phyloP scores from a whole-genome alignment of 2,888 invertebrate genomes.

The Campoplex nolae region DNA sequence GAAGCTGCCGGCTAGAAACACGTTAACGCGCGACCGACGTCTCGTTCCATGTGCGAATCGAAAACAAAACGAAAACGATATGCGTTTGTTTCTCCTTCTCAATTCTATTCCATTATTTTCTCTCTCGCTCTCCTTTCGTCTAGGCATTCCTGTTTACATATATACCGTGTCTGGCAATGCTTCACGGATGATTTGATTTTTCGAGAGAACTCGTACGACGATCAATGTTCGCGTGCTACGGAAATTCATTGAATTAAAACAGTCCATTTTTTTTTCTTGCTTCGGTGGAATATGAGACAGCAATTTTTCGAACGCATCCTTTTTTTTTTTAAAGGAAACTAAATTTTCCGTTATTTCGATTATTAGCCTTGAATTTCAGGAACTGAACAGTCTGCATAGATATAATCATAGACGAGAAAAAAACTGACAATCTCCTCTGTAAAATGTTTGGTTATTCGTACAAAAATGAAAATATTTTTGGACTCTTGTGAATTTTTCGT shows the following conservation, averaged over 20 bases:
- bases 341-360: neutral
- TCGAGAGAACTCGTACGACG: neutral
- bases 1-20: neutral
- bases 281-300: neutral
- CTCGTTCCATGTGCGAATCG: neutral
- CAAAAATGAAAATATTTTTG: neutral
- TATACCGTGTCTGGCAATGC: neutral
- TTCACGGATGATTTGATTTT: neutral
- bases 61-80: conserved; percentile 11
- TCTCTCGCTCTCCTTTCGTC: neutral
- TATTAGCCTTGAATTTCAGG: too few relatives aligned
- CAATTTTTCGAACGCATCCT: neutral
- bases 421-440: neutral
- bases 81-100: conserved; percentile 4
- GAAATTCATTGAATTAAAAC: neutral
- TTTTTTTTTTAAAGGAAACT: neutral
- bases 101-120: conserved; percentile 8
- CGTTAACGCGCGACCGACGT: conserved; percentile 1
- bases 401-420: too few relatives aligned
- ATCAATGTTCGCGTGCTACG: neutral
- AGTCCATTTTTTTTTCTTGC: neutral
- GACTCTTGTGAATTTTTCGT: neutral
- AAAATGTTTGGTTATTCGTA: neutral
- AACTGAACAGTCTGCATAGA: too few relatives aligned
- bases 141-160: neutral